Conservation (phyloP, 2,113 vertebrate genomes). For the Antidorcas marsupialis region DNA sequence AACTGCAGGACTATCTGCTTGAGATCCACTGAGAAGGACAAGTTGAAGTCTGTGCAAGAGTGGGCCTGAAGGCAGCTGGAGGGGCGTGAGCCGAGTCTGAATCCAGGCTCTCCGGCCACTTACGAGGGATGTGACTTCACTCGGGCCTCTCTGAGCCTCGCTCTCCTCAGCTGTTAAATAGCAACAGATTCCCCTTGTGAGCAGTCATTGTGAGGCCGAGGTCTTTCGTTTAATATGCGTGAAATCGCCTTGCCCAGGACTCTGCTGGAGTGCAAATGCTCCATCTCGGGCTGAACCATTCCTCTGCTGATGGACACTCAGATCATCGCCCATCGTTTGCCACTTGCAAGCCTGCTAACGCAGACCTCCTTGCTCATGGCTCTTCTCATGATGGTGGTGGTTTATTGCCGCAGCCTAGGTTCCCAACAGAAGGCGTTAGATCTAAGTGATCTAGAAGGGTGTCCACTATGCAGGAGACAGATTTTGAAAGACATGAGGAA, state of each 20-base stretch:
- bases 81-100: neutral
- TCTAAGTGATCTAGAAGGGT: neutral
- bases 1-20: too few species aligned
- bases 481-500: neutral
- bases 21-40: neutral
- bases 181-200: neutral
- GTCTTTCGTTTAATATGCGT: fast-evolving
- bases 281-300: fast-evolving
- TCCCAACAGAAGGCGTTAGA: neutral
- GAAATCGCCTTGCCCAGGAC: neutral
- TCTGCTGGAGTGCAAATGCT: fast-evolving
- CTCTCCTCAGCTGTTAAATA: too few species aligned
- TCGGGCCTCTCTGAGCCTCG: neutral
- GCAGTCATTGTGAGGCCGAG: neutral
- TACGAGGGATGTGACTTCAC: too few species aligned
- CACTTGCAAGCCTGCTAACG: neutral
- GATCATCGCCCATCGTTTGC: fast-evolving
- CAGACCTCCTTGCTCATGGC: neutral
- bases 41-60: neutral
- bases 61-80: neutral
- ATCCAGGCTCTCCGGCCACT: neutral
- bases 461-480: neutral
- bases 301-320: neutral
- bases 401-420: neutral
- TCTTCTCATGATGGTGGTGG: neutral